Conservation (phyloP, 2,113 vertebrate genomes). For the Chroicocephalus ridibundus region DNA sequence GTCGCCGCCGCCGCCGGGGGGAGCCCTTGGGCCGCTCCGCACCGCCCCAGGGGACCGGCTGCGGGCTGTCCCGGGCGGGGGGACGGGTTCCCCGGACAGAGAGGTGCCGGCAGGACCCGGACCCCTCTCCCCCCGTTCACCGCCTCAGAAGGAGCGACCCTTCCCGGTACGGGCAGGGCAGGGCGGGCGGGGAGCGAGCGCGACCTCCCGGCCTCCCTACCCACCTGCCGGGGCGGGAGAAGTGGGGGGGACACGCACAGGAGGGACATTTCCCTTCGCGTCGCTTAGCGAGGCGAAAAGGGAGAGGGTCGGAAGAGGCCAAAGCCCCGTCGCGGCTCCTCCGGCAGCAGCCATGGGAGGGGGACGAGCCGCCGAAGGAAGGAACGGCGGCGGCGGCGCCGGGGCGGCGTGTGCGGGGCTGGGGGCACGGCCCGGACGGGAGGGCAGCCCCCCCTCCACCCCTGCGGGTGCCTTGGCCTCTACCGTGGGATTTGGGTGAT, state of each 20-base stretch:
- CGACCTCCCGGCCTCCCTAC: neutral
- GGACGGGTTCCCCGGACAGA: neutral
- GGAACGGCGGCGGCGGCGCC: neutral
- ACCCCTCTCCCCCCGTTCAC: neutral
- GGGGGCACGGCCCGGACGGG: neutral
- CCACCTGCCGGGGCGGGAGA: neutral
- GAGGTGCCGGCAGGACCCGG: neutral
- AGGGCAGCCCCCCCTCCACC: neutral
- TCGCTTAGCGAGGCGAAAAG: neutral
- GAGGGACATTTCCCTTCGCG: neutral
- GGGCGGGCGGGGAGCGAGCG: neutral
- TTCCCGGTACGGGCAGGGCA: neutral
- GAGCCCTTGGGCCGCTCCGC: slow-evolving; percentile 46
- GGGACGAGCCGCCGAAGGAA: neutral
- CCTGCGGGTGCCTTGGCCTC: rapidly evolving
- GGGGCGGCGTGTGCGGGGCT: neutral
- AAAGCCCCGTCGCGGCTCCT: neutral
- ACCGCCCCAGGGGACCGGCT: neutral
- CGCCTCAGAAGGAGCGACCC: slow-evolving; percentile 1
- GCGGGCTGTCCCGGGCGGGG: neutral
- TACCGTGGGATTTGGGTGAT: neutral
- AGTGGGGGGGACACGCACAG: neutral
- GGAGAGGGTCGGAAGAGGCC: neutral
- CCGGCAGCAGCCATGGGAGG: neutral
- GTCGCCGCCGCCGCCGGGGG: neutral